These are phyloP conservation scores for Pelobates cultripes DNA, from an alignment of 2,797 vertebrate genomes.

Conservation along the genomic window DNA sequence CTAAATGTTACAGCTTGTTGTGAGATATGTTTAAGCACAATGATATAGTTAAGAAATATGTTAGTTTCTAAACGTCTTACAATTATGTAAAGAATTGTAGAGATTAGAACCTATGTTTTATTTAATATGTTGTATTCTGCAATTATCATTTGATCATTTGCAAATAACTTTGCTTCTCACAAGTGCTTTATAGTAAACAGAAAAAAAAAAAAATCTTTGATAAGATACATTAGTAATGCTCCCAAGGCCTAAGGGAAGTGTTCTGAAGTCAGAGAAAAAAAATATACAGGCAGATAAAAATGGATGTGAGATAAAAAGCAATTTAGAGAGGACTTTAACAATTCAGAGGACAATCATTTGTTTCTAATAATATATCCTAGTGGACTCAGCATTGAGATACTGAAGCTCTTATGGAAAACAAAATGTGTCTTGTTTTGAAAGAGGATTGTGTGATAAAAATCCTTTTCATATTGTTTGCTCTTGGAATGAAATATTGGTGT, in stretches of 20 bases:
- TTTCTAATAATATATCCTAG: background rate
- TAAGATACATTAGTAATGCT: background rate
- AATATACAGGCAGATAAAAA: background rate
- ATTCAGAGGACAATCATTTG: constrained; percentile 3
- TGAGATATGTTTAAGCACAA: no score
- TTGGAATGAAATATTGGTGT: background rate
- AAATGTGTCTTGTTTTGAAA: constrained; percentile 7
- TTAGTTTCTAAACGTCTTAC: no score
- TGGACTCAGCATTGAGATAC: background rate
- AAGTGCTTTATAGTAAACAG: no score
- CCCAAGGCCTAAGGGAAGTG: background rate
- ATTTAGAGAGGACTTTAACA: background rate
- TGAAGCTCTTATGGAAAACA: background rate
- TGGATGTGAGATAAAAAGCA: constrained; percentile 2
- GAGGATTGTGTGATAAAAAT: constrained; percentile 1
- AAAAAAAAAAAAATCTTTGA: no score
- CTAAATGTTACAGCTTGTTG: no score
- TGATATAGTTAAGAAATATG: no score
- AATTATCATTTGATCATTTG: background rate
- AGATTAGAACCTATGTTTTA: no score
- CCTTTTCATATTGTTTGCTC: background rate
- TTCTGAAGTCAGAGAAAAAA: background rate
- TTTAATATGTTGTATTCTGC: background rate
- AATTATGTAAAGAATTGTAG: no score
- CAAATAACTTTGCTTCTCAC: background rate